phyloP scores from a whole-genome alignment of 2,113 vertebrate genomes.

The Balaenoptera acutorostrata region DNA sequence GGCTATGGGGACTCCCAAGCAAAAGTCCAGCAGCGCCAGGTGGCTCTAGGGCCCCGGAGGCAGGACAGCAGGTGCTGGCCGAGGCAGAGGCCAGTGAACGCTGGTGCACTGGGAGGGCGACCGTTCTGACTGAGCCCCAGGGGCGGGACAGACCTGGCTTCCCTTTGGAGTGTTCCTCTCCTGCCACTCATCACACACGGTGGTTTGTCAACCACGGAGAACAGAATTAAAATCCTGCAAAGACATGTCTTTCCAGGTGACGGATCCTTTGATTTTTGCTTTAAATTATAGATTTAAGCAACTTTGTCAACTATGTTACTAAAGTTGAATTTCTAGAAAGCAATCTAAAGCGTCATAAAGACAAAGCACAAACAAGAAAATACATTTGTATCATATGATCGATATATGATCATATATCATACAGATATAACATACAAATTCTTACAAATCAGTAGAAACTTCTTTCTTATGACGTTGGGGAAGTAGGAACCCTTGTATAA shows the following conservation, averaged over 20 bases:
- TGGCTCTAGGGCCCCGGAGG: neutral
- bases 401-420: too few relatives aligned
- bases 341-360: neutral
- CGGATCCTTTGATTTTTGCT: neutral
- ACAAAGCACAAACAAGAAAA: neutral
- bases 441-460: neutral
- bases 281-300: neutral
- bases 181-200: neutral
- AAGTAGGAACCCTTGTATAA: neutral
- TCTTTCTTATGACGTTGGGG: neutral
- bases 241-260: neutral
- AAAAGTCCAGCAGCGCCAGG: neutral
- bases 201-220: neutral
- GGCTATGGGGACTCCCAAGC: too few relatives aligned
- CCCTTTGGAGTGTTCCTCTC: neutral
- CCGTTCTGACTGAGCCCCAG: neutral
- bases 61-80: neutral
- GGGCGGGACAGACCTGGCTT: neutral
- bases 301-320: neutral
- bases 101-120: neutral
- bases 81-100: neutral
- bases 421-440: neutral
- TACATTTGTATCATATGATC: neutral
- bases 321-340: neutral
- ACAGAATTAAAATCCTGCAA: neutral